Base-by-base conservation (phyloP, 2,113 vertebrate genomes). In the Caranx melampygus region DNA sequence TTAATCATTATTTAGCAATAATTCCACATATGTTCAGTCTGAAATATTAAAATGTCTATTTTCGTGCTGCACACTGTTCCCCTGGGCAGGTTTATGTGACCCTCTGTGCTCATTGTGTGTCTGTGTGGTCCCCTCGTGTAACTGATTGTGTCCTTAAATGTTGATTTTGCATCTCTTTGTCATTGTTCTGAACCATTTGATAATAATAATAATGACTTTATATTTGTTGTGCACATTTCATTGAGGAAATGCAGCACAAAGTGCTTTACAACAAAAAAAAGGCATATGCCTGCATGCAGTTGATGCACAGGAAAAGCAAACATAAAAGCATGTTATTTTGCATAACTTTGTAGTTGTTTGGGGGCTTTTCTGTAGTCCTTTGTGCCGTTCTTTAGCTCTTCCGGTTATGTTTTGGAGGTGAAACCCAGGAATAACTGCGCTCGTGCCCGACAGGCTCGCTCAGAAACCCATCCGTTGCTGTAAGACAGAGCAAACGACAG, bases 401-500 rank as follows among this genome's bases (percentile, higher is more conserved):
- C 26, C 26, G 26, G 26, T 18, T 14, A 16, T 52, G 51, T 54
- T 9, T 54, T 62, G 35, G 8, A 62, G 16, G 61, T 62, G 18
- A n/a, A 42, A n/a, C 35, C 6, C 16, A 42, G 60, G 35, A 2
- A 4, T 4, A 20, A 7, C 58, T 31, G 31, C 18, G 18, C 16
- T 9, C 20, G 18, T 8, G 49, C 16, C 49, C 18, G 49, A 18
- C 18, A 49, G 2, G 5, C 45, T 5, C 45, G 45, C 5, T 57
- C 21, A 34, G 13, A 16, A 15, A 59, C 21, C 16, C 8, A 33
- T 20, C 14, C 11, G n/a, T 35, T 18, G 52, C 20, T 42, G 18
- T 33, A 35, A 42, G 59, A 67, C 44, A 9, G 14, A 47, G 59
- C 33, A 72, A 79, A 54, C 74, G 82, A 91, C 81, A 88, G 88